A percentile compares a stretch with the other conserved stretches of the same genome.
Evolutionary conservation across 2,797 vertebrate species (phyloP).

Genomic region (Sebastes kiyomatsui): DNA sequence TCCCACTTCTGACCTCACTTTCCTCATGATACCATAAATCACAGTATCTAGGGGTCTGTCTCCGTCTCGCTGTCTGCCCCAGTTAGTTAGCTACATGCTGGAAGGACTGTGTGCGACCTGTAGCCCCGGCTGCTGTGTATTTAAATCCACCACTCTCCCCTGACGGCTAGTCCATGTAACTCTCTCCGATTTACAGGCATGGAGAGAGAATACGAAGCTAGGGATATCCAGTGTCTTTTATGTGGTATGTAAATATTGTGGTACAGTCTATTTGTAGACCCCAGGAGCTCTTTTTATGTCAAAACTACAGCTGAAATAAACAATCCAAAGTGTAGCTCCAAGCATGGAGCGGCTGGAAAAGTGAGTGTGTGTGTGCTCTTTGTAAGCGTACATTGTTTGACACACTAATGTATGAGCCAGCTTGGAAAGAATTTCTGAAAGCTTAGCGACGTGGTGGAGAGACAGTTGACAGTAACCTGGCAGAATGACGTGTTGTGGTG

Average conservation of each 20-base stretch:
- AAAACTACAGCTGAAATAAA: constrained; percentile 46
- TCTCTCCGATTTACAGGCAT: constrained; percentile 35
- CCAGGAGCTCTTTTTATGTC: neutral
- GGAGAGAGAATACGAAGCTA: constrained; percentile 31
- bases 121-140: constrained; percentile 47
- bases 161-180: constrained; percentile 4
- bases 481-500: constrained; percentile 14
- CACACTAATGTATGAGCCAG: constrained; percentile 35
- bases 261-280: constrained; percentile 56
- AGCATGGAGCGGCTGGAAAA: neutral
- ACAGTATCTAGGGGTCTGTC: neutral
- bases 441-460: constrained; percentile 27
- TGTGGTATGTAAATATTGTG: constrained; percentile 67
- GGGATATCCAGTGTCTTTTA: constrained; percentile 51
- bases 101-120: constrained; percentile 43
- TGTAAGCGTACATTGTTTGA: constrained; percentile 44
- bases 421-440: constrained; percentile 65
- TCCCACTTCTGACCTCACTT: neutral
- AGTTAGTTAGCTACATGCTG: constrained; percentile 44
- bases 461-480: constrained; percentile 50
- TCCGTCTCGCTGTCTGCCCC: constrained; percentile 27
- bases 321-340: constrained; percentile 29
- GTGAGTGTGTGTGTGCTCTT: constrained; percentile 1
- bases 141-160: constrained; percentile 51
- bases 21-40: constrained; percentile 9